phyloP scores from a whole-genome alignment of 1,140 invertebrate species.

The Apolygus lucorum region DNA sequence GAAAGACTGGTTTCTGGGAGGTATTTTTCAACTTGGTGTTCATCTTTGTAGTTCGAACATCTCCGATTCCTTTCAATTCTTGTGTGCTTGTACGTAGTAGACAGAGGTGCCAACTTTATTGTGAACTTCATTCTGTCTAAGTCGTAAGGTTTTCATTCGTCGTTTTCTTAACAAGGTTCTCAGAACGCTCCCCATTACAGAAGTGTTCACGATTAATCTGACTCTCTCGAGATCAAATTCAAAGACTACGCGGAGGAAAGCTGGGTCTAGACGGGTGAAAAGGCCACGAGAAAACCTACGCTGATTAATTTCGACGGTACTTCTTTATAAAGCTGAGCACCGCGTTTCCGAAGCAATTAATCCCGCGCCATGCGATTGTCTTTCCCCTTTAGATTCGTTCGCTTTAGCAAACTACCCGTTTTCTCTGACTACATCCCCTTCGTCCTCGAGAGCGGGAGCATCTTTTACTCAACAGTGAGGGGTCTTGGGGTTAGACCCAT shows the following conservation, averaged over 20 bases:
- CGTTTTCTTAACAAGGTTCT: too few species aligned
- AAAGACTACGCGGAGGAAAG: background rate
- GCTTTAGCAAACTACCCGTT: background rate
- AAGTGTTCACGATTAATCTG: background rate
- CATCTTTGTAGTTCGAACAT: too few species aligned
- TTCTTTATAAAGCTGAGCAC: background rate
- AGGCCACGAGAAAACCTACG: background rate
- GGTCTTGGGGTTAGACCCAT: background rate
- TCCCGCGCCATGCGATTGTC: background rate
- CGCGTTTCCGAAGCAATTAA: background rate
- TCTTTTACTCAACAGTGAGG: background rate
- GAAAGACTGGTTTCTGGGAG: too few species aligned
- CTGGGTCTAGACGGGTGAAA: background rate
- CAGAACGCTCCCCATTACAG: too few species aligned
- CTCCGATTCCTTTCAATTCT: too few species aligned
- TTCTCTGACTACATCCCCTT: background rate
- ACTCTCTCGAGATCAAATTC: background rate
- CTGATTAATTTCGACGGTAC: background rate
- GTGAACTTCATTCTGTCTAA: too few species aligned
- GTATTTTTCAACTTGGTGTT: too few species aligned
- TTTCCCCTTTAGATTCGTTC: background rate
- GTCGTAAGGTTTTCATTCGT: too few species aligned
- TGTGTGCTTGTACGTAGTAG: too few species aligned
- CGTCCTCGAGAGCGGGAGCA: background rate
- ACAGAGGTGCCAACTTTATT: too few species aligned